These are phyloP conservation scores for Meloe dianella DNA, from an alignment of 2,888 invertebrate genomes.

Conservation along the genomic window DNA sequence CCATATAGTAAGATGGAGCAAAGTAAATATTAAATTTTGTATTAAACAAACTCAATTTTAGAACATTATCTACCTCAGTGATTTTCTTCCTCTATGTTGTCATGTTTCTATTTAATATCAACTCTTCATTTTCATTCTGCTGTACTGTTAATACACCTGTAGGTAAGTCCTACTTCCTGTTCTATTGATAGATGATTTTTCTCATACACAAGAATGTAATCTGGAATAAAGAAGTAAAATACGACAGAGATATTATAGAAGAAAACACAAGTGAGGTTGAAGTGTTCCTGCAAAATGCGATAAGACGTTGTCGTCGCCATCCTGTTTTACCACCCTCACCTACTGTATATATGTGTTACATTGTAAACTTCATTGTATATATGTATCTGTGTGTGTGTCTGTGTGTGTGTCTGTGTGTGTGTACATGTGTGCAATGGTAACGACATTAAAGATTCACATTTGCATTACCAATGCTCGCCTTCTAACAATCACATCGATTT, in stretches of 20 bases:
- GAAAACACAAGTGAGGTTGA: constrained; percentile 40
- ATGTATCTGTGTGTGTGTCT: neutral
- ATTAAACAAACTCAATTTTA: constrained; percentile 38
- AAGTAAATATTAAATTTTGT: constrained; percentile 39
- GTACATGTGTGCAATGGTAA: constrained; percentile 34
- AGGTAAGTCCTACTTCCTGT: neutral
- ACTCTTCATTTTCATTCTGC: neutral
- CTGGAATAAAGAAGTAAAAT: constrained; percentile 47
- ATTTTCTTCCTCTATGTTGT: constrained; percentile 24
- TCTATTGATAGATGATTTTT: constrained; percentile 27
- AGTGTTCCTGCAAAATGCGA: constrained; percentile 47
- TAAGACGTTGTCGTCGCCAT: constrained; percentile 39
- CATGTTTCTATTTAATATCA: neutral
- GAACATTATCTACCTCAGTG: constrained; percentile 29
- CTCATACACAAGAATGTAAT: no score
- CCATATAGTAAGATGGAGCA: constrained; percentile 7
- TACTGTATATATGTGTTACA: constrained; percentile 1
- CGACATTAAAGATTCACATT: constrained; percentile 45
- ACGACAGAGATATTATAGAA: constrained; percentile 38
- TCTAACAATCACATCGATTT: constrained; percentile 43
- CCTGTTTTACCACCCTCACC: constrained; percentile 31
- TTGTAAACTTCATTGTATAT: neutral
- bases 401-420: neutral
- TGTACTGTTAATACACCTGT: neutral
- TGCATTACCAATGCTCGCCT: constrained; percentile 44